phyloP scores from a whole-genome alignment of 2,113 vertebrate species.

The Xiphophorus hellerii region DNA sequence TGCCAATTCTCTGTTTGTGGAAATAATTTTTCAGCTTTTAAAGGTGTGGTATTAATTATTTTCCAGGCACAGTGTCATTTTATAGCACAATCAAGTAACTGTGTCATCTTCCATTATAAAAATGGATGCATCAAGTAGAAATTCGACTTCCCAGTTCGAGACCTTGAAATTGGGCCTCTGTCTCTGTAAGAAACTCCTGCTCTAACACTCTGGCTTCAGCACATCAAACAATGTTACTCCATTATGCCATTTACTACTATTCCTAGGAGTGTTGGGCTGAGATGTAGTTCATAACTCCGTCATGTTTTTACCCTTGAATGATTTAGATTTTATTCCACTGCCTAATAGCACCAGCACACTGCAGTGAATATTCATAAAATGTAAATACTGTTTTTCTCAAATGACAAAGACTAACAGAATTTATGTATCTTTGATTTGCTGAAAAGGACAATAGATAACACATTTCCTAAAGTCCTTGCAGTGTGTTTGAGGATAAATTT shows the following conservation, averaged over 20 bases:
- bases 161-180: too few species aligned
- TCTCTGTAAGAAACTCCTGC: too few species aligned
- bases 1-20: conserved; percentile 10
- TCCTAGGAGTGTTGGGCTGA: too few species aligned
- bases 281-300: background rate
- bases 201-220: too few species aligned
- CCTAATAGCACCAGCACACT: background rate
- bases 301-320: background rate
- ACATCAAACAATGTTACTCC: too few species aligned
- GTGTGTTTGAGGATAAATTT: background rate
- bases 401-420: background rate
- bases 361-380: background rate
- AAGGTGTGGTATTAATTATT: too few species aligned
- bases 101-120: too few species aligned
- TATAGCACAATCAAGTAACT: too few species aligned
- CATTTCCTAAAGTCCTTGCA: background rate
- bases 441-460: background rate
- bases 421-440: background rate
- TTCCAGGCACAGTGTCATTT: too few species aligned
- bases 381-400: background rate
- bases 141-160: too few species aligned
- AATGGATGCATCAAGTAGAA: too few species aligned
- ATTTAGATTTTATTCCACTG: background rate
- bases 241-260: too few species aligned
- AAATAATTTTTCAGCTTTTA: background rate